Conservation (phyloP, 2,888 invertebrate species). For the Ischnus inquisitorius region DNA sequence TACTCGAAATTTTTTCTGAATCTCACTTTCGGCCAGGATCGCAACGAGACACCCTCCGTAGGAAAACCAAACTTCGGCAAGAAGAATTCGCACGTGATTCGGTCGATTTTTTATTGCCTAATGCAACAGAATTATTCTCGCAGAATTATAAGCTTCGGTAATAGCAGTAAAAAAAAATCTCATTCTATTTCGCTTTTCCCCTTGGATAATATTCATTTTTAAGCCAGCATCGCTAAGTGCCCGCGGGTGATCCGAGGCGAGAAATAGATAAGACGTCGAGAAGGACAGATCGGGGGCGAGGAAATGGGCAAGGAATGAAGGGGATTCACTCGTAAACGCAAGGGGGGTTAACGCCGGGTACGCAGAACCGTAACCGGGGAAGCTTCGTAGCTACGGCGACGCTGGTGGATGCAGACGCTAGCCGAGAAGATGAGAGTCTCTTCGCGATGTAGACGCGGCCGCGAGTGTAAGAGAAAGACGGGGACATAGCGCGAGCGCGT, state of each 20-base stretch:
- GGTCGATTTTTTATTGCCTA: too few species aligned
- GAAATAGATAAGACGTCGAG: slow-evolving; percentile 49
- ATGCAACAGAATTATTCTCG: too few species aligned
- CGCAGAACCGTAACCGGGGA: slow-evolving; percentile 26
- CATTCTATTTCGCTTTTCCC: slow-evolving; percentile 26
- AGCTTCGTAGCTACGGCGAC: slow-evolving; percentile 16
- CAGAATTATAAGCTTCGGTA: too few species aligned
- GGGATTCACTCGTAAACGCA: slow-evolving; percentile 58
- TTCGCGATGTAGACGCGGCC: neutral
- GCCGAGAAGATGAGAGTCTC: slow-evolving; percentile 21
- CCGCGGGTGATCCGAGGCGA: slow-evolving; percentile 34
- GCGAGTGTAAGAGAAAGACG: slow-evolving; percentile 2
- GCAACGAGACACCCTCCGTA: too few species aligned
- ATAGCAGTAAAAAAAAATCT: neutral
- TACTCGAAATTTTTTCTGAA: too few species aligned
- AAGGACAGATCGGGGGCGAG: slow-evolving; percentile 24
- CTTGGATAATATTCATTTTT: slow-evolving; percentile 56
- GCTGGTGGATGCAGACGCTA: slow-evolving; percentile 13
- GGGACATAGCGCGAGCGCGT: neutral
- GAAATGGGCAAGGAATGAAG: neutral
- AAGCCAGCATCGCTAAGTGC: neutral
- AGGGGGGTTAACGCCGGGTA: slow-evolving; percentile 41
- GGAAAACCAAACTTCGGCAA: too few species aligned
- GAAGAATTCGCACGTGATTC: too few species aligned
- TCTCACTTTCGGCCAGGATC: too few species aligned